These are phyloP conservation scores for Lepilemur ruficaudatus DNA, from an alignment of 2,797 vertebrate species.

Conservation along the genomic window DNA sequence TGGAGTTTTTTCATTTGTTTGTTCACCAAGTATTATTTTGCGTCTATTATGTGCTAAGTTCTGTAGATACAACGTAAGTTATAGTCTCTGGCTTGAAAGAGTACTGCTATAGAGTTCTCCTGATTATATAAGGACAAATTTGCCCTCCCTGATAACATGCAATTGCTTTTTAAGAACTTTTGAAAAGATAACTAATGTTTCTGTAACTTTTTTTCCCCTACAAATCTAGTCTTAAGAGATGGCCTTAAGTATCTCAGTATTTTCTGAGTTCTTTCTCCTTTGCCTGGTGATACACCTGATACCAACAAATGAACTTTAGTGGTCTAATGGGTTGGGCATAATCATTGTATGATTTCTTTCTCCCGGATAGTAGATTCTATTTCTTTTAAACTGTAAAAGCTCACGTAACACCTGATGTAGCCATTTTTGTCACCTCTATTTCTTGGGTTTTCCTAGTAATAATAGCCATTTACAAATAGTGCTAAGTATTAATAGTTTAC, in stretches of 20 bases:
- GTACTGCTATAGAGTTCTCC: neutral
- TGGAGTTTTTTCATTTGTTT: neutral
- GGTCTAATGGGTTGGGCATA: too few relatives aligned
- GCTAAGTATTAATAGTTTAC: neutral
- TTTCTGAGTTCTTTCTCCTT: neutral
- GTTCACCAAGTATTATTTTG: neutral
- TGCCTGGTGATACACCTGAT: neutral
- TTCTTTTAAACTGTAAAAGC: neutral
- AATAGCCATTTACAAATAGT: neutral
- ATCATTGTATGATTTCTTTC: neutral
- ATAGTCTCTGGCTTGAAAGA: neutral
- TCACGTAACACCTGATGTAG: neutral
- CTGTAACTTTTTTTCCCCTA: neutral
- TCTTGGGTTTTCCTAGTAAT: neutral
- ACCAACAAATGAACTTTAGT: neutral
- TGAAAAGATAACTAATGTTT: neutral
- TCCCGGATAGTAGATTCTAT: neutral
- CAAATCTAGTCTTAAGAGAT: neutral
- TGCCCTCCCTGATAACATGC: neutral
- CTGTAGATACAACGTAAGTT: neutral
- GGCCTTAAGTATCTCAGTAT: neutral
- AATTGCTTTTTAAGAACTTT: neutral
- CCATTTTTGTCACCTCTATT: neutral
- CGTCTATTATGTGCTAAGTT: neutral
- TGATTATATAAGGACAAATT: neutral